Base-by-base conservation (phyloP, 2,113 vertebrate genomes). In the Herpailurus yagouaroundi region DNA sequence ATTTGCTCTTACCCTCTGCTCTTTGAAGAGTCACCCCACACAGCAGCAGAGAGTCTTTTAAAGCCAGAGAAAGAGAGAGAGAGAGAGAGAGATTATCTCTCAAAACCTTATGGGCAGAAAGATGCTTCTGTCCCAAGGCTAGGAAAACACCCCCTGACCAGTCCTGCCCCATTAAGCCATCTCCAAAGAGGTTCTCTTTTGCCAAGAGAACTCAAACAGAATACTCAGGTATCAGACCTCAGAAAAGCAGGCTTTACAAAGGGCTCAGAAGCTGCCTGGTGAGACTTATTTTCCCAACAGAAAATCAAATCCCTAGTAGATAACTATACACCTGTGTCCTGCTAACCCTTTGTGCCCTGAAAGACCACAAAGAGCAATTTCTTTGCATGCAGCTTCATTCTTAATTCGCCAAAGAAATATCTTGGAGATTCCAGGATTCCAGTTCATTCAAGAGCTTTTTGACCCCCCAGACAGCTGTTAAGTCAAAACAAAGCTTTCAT, bases 191-290 rank as follows among this genome's bases (percentile, higher is more conserved):
- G 2, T 60, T 77, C 16, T 29, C 31, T 45, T 90, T 69, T 48
- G 18, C 63, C 27, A 85, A 33, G 14, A 92, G 33, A 95, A 87
- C 15, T 2, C 50, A 57, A 0, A 45, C 6, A 71, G 1, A 71
- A 12, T 55, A 64, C 45, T 69, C 41, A 71, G 25, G 31, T 91
- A 50, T 50, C 57, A 79, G 41, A 74, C 74, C 79, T 73, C n/a
- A 91, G 55, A 95, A 81, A 48, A 21, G 66, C 15, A 84, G 36
- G 25, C 60, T 96, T 95, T 97, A 94, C 97, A 96, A 95, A 31
- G 19, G 90, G 13, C 8, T 29, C 48, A 88, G 38, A 86, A 21
- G 7, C 41, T 38, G 10, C 36, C 7, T 15, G 2, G 18, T 68
- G 36, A 97, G 64, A 93, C 23, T 15, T 14, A 52, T 71, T 79